phyloP scores from a whole-genome alignment of 2,797 vertebrate species.

The Phrynocephalus forsythii region DNA sequence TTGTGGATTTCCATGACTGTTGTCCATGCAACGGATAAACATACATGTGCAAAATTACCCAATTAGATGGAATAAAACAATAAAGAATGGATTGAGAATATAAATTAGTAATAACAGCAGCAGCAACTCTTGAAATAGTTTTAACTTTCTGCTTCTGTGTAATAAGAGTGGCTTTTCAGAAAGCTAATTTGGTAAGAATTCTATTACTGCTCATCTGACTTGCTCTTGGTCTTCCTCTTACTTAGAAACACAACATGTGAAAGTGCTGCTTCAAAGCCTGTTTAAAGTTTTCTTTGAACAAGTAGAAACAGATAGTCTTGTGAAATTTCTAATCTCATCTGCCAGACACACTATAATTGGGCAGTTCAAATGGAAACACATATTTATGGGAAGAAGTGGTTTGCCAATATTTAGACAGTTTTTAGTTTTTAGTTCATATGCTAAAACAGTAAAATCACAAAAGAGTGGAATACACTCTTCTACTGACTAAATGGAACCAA shows the following conservation, averaged over 20 bases:
- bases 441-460: not conserved
- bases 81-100: not conserved
- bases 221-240: not conserved
- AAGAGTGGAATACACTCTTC: too few relatives aligned
- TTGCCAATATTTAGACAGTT: not conserved
- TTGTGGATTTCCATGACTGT: not conserved
- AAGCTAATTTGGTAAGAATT: not conserved
- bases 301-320: not conserved
- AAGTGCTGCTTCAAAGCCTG: constrained; percentile 17
- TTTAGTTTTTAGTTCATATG: accelerated
- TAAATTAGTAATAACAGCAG: not conserved
- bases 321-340: not conserved
- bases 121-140: not conserved
- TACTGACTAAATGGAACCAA: not conserved
- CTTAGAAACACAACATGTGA: not conserved
- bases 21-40: not conserved
- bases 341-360: not conserved
- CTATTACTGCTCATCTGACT: not conserved
- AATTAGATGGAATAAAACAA: not conserved
- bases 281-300: constrained; percentile 3
- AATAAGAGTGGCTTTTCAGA: not conserved
- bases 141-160: not conserved
- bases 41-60: not conserved
- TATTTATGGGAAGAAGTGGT: constrained; percentile 6
- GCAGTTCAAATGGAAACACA: constrained; percentile 22